Percentiles rank a stretch among this genome's conserved stretches.
Conservation (phyloP, 2,797 vertebrate genomes). For the Scomberomorus guttatus region DNA sequence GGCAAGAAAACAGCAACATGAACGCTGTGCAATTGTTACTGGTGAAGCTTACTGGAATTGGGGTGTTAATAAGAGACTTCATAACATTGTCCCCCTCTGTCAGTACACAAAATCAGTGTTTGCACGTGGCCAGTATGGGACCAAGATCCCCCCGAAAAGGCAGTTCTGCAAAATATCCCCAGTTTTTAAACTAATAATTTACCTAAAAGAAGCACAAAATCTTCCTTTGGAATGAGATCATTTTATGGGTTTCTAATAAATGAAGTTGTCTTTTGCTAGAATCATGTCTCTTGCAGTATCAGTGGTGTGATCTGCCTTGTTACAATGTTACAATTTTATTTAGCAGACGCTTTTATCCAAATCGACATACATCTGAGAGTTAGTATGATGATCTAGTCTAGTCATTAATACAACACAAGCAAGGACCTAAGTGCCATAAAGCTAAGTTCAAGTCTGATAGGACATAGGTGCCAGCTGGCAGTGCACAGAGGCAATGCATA, state of each 20-base stretch:
- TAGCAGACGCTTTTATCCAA: too few relatives aligned
- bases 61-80: constrained; percentile 7
- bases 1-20: constrained; percentile 21
- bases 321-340: too few relatives aligned
- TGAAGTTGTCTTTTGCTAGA: not conserved
- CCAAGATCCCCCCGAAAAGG: not conserved
- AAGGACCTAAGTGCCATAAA: too few relatives aligned
- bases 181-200: too few relatives aligned
- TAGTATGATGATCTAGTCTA: too few relatives aligned
- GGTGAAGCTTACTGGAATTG: constrained; percentile 22
- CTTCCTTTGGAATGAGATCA: too few relatives aligned
- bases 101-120: not conserved
- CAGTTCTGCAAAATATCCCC: too few relatives aligned
- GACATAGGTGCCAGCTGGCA: too few relatives aligned
- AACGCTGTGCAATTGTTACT: constrained; percentile 40
- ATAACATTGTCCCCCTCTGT: constrained; percentile 9
- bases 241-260: not conserved
- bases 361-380: too few relatives aligned
- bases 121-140: not conserved
- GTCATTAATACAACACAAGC: too few relatives aligned
- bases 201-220: not conserved
- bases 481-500: too few relatives aligned
- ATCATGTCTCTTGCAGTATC: not conserved
- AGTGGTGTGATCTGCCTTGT: not conserved
- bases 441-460: too few relatives aligned